A percentile compares a stretch with the other conserved stretches of the same genome.
These are phyloP conservation scores for Trachemys scripta DNA, from an alignment of 2,113 vertebrate species.

Conservation along the genomic window DNA sequence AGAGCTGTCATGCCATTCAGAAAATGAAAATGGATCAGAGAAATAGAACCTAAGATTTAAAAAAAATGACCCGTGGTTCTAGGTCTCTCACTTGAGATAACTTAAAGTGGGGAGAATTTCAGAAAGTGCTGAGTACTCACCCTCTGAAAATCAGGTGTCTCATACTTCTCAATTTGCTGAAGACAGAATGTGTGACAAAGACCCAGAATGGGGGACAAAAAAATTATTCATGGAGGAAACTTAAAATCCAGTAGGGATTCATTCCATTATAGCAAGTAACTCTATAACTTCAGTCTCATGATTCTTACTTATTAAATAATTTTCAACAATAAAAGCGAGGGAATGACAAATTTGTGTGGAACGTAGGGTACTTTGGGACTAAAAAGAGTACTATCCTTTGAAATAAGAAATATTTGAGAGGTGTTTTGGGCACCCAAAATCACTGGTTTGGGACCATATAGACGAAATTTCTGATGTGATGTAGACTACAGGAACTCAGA, in stretches of 20 bases:
- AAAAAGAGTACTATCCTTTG: not conserved
- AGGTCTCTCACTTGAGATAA: slow-evolving; percentile 65
- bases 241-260: slow-evolving; percentile 56
- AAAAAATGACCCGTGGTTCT: slow-evolving; percentile 70
- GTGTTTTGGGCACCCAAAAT: not conserved
- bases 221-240: slow-evolving; percentile 43
- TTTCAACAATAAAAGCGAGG: slow-evolving; percentile 20
- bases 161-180: slow-evolving; percentile 58
- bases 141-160: slow-evolving; percentile 44
- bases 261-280: slow-evolving; percentile 57
- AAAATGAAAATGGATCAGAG: slow-evolving; percentile 76
- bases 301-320: slow-evolving; percentile 15
- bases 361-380: not conserved
- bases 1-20: slow-evolving; percentile 61
- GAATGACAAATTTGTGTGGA: slow-evolving; percentile 9
- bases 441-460: not conserved
- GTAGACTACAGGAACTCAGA: not conserved
- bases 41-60: slow-evolving; percentile 61
- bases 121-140: slow-evolving; percentile 53
- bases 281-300: slow-evolving; percentile 6
- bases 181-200: slow-evolving; percentile 70
- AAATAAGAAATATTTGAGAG: not conserved
- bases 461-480: not conserved
- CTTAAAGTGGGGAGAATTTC: slow-evolving; percentile 74
- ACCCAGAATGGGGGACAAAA: slow-evolving; percentile 36